Base-by-base conservation (phyloP, 2,797 vertebrate species). In the Chiroxiphia lanceolata region DNA sequence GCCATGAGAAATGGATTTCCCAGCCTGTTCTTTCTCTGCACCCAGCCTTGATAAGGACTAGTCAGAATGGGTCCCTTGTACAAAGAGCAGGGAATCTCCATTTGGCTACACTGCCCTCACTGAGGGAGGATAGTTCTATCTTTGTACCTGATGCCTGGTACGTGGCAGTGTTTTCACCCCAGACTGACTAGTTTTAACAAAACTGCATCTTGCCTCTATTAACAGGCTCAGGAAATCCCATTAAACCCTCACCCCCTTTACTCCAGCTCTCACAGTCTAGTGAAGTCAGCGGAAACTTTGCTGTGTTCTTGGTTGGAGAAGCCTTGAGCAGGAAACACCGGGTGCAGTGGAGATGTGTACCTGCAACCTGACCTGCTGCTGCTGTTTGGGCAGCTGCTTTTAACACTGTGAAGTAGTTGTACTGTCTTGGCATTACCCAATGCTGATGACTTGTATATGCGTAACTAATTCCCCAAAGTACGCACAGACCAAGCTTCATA, bases 361-460 rank as follows among this genome's bases (percentile, higher is more conserved):
- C 42, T 45, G 9, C 51, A 65, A 4, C 42, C 34, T 48, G 59
- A 36, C 36, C 18, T 64, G 1, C 45, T 72, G 33, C 72, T 42
- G 48, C 54, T 56, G 5, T 31, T 71, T 21, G 27, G 36, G 50
- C 26, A 14, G 33, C 27, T 45, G 27, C 64, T 76, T 70, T 44
- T 77, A 44, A 33, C 16, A 5, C 19, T 27, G 38, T 1, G 6
- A 53, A 68, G 25, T 15, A 44, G 15, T 36, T 84, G 54, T 60
- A 51, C 42, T 27, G 20, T 31, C 16, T 54, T 54, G 63, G 25
- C 15, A 4, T 77, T 76, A 36, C 45, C 47, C 29, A n/a, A 1
- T 67, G 38, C 44, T 72, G 36, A 48, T 1, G 2, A 7, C 19
- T 50, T 70, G 3, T 38, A 0, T 16, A 8, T 0, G 0, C 48